phyloP scores from a whole-genome alignment of 1,140 invertebrate genomes.

The Neelides sp. region DNA sequence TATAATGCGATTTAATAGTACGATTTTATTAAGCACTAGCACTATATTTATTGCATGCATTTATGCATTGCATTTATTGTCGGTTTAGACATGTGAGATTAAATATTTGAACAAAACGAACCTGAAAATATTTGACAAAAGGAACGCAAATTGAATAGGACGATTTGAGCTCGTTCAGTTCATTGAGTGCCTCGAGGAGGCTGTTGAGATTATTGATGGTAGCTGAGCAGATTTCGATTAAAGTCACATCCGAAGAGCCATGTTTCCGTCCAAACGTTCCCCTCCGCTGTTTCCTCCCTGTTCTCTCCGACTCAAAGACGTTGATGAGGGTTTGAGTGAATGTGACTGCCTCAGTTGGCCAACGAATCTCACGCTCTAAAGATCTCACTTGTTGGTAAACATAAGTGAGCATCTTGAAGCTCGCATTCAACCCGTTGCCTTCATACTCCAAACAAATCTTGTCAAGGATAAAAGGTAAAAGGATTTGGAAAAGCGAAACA shows the following conservation, averaged over 20 bases:
- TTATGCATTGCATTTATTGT: no score
- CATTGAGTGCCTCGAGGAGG: conserved; percentile 8
- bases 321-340: conserved; percentile 15
- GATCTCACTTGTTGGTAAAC: conserved; percentile 15
- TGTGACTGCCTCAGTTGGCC: conserved; percentile 20
- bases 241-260: neutral
- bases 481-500: conserved; percentile 16
- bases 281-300: conserved; percentile 1
- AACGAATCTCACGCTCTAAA: conserved; percentile 18
- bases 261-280: neutral
- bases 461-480: conserved; percentile 13
- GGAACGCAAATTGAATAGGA: conserved; percentile 14
- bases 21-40: no score
- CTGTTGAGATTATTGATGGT: neutral
- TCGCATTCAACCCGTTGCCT: neutral
- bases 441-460: neutral
- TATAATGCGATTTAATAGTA: no score
- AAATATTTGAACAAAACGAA: no score
- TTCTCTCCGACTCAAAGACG: conserved; percentile 7
- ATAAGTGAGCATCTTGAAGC: conserved; percentile 1
- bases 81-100: no score
- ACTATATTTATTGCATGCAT: no score
- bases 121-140: conserved; percentile 21
- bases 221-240: neutral
- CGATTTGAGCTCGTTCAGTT: conserved; percentile 12